These are phyloP conservation scores for Cyanistes caeruleus DNA, from an alignment of 2,113 vertebrate genomes.

Conservation along the genomic window DNA sequence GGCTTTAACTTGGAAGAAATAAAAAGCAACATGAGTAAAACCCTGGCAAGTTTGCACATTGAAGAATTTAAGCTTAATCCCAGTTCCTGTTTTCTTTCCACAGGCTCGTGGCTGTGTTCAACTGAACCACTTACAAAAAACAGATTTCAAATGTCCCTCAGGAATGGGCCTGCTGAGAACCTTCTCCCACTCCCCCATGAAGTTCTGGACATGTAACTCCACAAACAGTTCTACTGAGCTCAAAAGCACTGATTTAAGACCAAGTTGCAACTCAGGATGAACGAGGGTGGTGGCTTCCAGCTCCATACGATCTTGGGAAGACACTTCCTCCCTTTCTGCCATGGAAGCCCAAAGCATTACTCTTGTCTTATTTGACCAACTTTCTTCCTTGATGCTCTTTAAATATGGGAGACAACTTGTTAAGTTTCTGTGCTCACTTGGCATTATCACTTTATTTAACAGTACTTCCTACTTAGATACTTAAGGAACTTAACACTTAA, in stretches of 20 bases:
- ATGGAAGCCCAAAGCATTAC: background rate
- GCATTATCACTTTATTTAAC: background rate
- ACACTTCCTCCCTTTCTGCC: background rate
- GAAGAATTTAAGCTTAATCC: background rate
- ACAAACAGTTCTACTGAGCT: background rate
- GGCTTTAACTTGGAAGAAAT: constrained; percentile 19
- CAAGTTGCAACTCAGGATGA: background rate
- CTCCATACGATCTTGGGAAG: background rate
- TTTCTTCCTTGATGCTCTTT: background rate
- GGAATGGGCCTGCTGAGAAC: background rate
- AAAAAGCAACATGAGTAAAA: background rate
- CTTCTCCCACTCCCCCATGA: background rate
- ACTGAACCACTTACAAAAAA: background rate
- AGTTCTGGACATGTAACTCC: background rate
- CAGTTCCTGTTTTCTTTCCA: background rate
- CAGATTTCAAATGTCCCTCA: background rate
- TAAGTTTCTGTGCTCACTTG: background rate
- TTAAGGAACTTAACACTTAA: background rate
- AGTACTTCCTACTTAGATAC: background rate
- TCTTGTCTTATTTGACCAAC: background rate
- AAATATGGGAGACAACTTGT: background rate
- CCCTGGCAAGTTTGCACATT: background rate
- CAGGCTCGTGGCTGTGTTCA: background rate
- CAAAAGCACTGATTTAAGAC: background rate
- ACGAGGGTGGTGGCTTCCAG: background rate